Conservation (phyloP, 2,797 vertebrate species). For the Enteromius treurensis region DNA sequence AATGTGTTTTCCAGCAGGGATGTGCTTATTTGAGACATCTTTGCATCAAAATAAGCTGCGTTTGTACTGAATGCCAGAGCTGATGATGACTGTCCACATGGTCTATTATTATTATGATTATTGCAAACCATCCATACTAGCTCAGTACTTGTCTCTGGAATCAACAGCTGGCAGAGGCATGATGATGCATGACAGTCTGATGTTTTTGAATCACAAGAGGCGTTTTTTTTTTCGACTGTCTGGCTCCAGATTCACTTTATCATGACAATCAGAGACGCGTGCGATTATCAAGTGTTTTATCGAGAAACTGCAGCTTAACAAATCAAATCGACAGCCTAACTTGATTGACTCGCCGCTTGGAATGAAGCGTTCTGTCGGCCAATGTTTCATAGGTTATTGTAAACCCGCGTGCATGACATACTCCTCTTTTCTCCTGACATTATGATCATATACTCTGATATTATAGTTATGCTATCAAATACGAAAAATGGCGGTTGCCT, state of each 20-base stretch:
- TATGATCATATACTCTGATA: not conserved
- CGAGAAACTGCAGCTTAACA: not conserved
- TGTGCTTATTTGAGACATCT: not conserved
- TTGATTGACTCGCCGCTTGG: not conserved
- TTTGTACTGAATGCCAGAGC: not conserved
- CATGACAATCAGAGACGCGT: not conserved
- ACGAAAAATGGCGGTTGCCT: conserved; percentile 64
- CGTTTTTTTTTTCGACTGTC: conserved; percentile 1
- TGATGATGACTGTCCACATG: not conserved
- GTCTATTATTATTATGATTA: not conserved
- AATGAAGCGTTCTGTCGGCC: not conserved
- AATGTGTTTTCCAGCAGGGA: not conserved
- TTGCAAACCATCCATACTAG: not conserved
- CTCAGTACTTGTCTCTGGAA: not conserved
- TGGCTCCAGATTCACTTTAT: conserved; percentile 17
- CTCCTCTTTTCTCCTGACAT: not conserved
- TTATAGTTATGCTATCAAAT: conserved; percentile 46
- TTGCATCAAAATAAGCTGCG: not conserved
- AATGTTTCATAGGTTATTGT: not conserved
- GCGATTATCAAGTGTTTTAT: not conserved
- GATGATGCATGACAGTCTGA: not conserved
- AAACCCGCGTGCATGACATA: not conserved
- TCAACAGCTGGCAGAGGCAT: conserved; percentile 35
- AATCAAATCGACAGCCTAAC: conserved; percentile 20
- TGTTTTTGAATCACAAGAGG: not conserved